Base-by-base conservation (phyloP, 2,888 invertebrate species). In the Mamestra brassicae region DNA sequence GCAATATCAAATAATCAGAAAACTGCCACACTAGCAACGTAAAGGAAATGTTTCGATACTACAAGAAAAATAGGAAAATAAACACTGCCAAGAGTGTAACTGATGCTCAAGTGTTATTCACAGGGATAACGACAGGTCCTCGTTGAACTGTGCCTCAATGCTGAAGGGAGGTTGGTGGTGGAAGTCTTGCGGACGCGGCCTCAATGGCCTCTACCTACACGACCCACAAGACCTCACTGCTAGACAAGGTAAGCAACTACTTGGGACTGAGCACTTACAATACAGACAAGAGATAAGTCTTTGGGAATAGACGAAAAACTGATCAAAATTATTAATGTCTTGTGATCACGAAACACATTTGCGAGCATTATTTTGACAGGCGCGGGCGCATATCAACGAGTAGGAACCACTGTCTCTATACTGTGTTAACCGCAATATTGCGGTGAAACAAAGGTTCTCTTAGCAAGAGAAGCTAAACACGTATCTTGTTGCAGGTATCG, bases 111-210 rank as follows among this genome's bases (percentile, higher is more conserved):
- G 4, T 76, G 17, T 17, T 78, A 50, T 47, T 77, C 66, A 67
- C 96, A 98, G 99, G 92, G 99, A 99, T 92, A 99, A 99, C 92
- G 99, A 99, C 93, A 97, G 99, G 89, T 99, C 99, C 60, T 98
- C 98, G 80, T 95, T 99, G 88, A 99, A 99, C 93, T 99, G 99
- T 91, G 99, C 99, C 38, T 98, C 98, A 26, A 99, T 99, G 99
- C 97, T 99, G 85, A 99, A 99, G 95, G 99, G 99, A 68, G 99
- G 99, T 7, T 99, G 99, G 99, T 99, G 99, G 99, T 99, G 99
- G 99, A 98, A 99, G 91, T 98, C 98, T 0, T 99, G 99, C 91
- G 99, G 99, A 42, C 97, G 99, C 89, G 99, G 99, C 11, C 97
- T 99, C 45, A 99, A 99, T 91, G 99, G 99, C 17, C 97, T 99